Evolutionary conservation across 2,797 vertebrate genomes (phyloP).

Genomic region (Spinus olivaceus): DNA sequence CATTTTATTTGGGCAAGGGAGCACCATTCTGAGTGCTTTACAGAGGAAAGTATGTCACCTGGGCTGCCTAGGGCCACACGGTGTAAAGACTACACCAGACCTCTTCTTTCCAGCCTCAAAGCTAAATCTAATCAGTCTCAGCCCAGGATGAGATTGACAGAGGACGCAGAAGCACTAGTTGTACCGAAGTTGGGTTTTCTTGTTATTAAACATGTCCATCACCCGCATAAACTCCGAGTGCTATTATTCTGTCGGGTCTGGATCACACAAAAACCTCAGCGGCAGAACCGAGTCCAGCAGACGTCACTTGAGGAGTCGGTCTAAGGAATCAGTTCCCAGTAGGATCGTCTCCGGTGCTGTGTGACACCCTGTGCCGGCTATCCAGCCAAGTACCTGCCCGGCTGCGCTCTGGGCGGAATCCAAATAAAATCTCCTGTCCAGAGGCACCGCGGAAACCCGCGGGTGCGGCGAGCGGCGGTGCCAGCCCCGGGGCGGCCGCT

Average conservation of each 20-base stretch:
- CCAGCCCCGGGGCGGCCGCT: not conserved
- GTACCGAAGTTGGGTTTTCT: not conserved
- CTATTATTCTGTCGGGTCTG: fast-evolving
- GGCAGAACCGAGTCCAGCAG: not conserved
- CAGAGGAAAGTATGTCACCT: fast-evolving
- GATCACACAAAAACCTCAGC: fast-evolving
- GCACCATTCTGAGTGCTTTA: not conserved
- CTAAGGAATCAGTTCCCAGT: fast-evolving
- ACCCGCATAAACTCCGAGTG: fast-evolving
- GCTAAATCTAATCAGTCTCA: not conserved
- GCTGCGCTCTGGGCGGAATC: fast-evolving
- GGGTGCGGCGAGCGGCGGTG: fast-evolving
- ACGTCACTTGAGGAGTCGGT: fast-evolving
- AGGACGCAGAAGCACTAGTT: not conserved
- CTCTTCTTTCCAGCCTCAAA: not conserved
- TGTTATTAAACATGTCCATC: fast-evolving
- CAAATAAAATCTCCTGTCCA: fast-evolving
- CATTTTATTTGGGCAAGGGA: not conserved
- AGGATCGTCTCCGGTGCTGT: fast-evolving
- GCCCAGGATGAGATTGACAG: not conserved
- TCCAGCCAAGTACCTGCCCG: not conserved
- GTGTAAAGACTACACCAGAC: not conserved
- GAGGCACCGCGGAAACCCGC: fast-evolving
- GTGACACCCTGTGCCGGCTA: fast-evolving
- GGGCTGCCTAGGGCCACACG: not conserved